A percentile compares a stretch with the other conserved stretches of the same genome.
Evolutionary conservation across 2,888 invertebrate species (phyloP).

Genomic region (Epistrophella euchroma): DNA sequence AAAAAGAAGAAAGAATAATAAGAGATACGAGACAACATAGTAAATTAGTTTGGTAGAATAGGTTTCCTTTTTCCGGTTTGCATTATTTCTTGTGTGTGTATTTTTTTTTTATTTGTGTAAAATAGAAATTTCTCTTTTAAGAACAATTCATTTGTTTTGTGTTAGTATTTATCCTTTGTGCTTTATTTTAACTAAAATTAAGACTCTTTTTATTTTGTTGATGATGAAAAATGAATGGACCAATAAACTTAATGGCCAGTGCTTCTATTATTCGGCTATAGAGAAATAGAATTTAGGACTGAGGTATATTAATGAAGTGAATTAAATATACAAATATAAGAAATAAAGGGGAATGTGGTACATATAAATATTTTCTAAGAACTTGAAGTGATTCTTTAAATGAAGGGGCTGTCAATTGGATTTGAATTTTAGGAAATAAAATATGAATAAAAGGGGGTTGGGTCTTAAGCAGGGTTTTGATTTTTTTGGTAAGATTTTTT

Average conservation of each 20-base stretch:
- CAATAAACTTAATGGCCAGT: conserved; percentile 68
- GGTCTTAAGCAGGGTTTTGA: no score
- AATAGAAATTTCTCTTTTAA: conserved; percentile 38
- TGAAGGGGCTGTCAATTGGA: background rate
- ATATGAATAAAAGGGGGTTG: background rate
- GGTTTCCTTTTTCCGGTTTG: conserved; percentile 27
- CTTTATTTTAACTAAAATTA: conserved; percentile 63
- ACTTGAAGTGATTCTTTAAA: background rate
- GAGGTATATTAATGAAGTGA: conserved; percentile 21
- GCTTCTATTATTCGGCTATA: conserved; percentile 6
- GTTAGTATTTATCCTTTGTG: conserved; percentile 31
- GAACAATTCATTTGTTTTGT: conserved; percentile 54
- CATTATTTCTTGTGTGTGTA: conserved; percentile 4
- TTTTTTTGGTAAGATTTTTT: no score
- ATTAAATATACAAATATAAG: background rate
- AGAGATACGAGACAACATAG: conserved; percentile 45
- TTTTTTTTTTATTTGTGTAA: background rate
- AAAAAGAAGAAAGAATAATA: conserved; percentile 56
- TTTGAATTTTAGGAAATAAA: conserved; percentile 6
- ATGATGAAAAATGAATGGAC: conserved; percentile 62
- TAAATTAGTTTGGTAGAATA: conserved; percentile 64
- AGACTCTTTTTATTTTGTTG: conserved; percentile 50
- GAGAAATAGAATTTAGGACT: conserved; percentile 9
- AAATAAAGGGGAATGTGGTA: background rate
- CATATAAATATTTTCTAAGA: background rate